Evolutionary conservation across 2,888 invertebrate species (phyloP), one percentile per base, ranked within the genome.

Genomic region (Temnothorax unifasciatus): DNA sequence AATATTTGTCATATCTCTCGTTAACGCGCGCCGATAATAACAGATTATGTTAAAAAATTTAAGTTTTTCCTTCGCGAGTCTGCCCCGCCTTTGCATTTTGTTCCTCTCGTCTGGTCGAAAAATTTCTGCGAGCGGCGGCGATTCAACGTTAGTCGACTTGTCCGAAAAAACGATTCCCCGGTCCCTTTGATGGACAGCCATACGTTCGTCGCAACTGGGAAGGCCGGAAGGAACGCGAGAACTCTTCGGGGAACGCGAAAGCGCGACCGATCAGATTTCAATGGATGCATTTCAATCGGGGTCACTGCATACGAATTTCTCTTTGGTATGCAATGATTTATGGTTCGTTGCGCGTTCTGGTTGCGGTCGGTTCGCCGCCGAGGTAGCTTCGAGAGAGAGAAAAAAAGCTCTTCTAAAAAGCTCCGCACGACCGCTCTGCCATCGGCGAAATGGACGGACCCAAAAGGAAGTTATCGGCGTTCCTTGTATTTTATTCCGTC

Each of bases 221-320:
- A 29, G 34, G n/a, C 68, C 47, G 79, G 68, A 71, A 81, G 79
- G 73, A 71, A 71, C 73, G 79, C 71, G 71, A 71, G 59, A 71
- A 59, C 82, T 83, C 44, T 47, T 50, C 54, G 61, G 75, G 50
- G 47, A 54, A 68, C 44, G 74, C 85, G 83, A 89, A 89, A 87
- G 87, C 83, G 86, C 83, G 86, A 85, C 87, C 85, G 91, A 90
- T 90, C 89, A 87, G 88, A 89, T 90, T 90, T 92, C 91, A 91
- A 91, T 92, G 88, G 86, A 88, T 84, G 88, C 85, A 86, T 86
- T 89, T 87, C 85, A 85, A 90, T 88, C 87, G 87, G 74, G 91
- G 90, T 90, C 90, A 91, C 86, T 86, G 90, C 86, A 89, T 88
- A 88, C 87, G 87, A 86, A 92, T 90, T 85, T 86, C 83, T 68